A percentile compares a stretch with the other conserved stretches of the same genome.
Evolutionary conservation across 2,888 invertebrate species (phyloP).

Genomic region (Spisula subtruncata): DNA sequence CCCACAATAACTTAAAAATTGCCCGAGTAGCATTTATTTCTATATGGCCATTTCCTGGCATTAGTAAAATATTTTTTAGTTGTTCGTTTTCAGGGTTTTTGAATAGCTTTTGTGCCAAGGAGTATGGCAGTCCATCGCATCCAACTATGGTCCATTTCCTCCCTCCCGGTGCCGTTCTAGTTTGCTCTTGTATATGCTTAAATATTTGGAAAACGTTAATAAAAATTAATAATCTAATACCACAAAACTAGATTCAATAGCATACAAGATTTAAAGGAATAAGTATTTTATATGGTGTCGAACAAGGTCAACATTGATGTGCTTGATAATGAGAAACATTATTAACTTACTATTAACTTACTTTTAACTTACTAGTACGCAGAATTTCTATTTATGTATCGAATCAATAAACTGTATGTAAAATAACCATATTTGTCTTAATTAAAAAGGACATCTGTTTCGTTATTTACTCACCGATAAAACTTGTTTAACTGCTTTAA

Average conservation of each 20-base stretch:
- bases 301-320: background rate
- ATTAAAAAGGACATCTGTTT: background rate
- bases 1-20: constrained; percentile 18
- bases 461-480: background rate
- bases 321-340: too few species aligned
- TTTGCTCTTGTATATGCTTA: background rate
- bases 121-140: constrained; percentile 1
- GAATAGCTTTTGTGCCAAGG: background rate
- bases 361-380: too few species aligned
- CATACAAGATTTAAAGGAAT: background rate
- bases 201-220: background rate
- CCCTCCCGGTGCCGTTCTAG: background rate
- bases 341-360: too few species aligned
- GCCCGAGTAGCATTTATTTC: constrained; percentile 2
- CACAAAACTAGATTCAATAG: background rate
- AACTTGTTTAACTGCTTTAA: background rate
- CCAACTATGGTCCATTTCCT: constrained; percentile 4
- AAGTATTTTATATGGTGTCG: too few species aligned
- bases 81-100: background rate
- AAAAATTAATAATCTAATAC: too few species aligned
- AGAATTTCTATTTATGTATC: too few species aligned
- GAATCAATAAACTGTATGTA: background rate
- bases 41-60: constrained; percentile 23
- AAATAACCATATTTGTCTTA: background rate
- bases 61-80: background rate